phyloP scores from a whole-genome alignment of 2,797 vertebrate genomes.

The Danio tinwini region DNA sequence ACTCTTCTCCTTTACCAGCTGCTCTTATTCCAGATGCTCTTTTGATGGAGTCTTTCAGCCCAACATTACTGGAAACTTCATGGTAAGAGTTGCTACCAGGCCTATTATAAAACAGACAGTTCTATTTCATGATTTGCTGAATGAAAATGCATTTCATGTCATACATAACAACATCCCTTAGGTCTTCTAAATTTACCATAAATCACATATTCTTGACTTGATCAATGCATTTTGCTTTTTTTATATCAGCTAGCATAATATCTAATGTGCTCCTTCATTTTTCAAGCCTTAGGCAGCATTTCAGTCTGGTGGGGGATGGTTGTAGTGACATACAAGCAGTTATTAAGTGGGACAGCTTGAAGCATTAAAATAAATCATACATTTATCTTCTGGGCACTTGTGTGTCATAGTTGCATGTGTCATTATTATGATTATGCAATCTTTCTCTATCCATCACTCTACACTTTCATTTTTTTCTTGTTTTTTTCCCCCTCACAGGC shows the following conservation, averaged over 20 bases:
- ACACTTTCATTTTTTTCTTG: neutral
- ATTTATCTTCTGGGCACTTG: conserved; percentile 5
- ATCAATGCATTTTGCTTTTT: neutral
- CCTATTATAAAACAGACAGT: neutral
- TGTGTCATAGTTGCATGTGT: conserved; percentile 22
- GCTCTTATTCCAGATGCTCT: conserved; percentile 67
- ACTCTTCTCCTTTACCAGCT: conserved; percentile 73
- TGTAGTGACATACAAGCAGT: neutral
- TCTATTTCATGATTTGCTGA: too few relatives aligned
- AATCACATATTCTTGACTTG: neutral
- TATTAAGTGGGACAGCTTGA: conserved; percentile 28
- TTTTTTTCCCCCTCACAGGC: conserved; percentile 70
- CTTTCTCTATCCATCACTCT: conserved; percentile 16
- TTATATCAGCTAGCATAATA: neutral
- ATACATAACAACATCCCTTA: too few relatives aligned
- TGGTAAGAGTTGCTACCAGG: conserved; percentile 67
- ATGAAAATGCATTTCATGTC: neutral
- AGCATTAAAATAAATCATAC: conserved; percentile 36
- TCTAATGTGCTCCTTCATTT: neutral
- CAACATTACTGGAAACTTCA: conserved; percentile 67
- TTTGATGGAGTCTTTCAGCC: conserved; percentile 77
- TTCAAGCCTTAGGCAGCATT: conserved; percentile 15
- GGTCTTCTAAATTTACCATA: neutral
- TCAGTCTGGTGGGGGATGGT: neutral
- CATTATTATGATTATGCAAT: conserved; percentile 43